A percentile compares a stretch with the other conserved stretches of the same genome.
phyloP scores from a whole-genome alignment of 2,888 invertebrate species.

The Sthenelais limicola region DNA sequence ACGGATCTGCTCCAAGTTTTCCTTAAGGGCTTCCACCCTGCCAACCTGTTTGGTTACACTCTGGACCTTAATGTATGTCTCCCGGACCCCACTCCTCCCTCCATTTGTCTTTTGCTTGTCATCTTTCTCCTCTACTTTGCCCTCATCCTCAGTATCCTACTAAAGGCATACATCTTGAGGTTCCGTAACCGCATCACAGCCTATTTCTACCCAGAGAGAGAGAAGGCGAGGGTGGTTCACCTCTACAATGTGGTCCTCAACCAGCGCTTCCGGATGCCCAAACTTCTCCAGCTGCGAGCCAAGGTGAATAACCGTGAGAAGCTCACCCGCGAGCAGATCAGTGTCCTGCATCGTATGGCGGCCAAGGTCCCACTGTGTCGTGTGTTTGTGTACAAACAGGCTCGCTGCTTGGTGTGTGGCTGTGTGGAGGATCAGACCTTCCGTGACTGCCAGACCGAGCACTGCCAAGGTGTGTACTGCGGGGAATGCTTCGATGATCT shows the following conservation, averaged over 20 bases:
- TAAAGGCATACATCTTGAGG: constrained; percentile 54
- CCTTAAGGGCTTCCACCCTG: constrained; percentile 52
- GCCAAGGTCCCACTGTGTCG: constrained; percentile 43
- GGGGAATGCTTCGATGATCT: constrained; percentile 51
- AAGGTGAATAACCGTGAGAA: constrained; percentile 47
- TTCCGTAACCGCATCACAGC: constrained; percentile 51
- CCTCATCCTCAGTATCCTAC: constrained; percentile 48
- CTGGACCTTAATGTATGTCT: constrained; percentile 49
- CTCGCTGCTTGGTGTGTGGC: constrained; percentile 51
- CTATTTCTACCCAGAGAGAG: constrained; percentile 55
- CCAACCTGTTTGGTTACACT: constrained; percentile 47
- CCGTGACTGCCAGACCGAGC: constrained; percentile 51
- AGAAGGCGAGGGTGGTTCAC: constrained; percentile 52
- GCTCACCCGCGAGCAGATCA: constrained; percentile 43
- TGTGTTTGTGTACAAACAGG: constrained; percentile 41
- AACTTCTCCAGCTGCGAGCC: constrained; percentile 48
- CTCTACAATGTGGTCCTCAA: constrained; percentile 52
- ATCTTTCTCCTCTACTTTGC: constrained; percentile 47
- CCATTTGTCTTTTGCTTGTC: constrained; percentile 46
- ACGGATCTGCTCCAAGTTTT: constrained; percentile 53
- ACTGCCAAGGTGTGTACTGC: constrained; percentile 52
- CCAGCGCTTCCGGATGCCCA: constrained; percentile 50
- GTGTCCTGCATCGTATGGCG: constrained; percentile 44
- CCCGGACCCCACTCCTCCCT: constrained; percentile 48
- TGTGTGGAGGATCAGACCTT: constrained; percentile 47